Percentiles rank a stretch among this genome's conserved stretches.
These are phyloP conservation scores for Philaethria dido DNA, from an alignment of 2,888 invertebrate species.

Conservation along the genomic window DNA sequence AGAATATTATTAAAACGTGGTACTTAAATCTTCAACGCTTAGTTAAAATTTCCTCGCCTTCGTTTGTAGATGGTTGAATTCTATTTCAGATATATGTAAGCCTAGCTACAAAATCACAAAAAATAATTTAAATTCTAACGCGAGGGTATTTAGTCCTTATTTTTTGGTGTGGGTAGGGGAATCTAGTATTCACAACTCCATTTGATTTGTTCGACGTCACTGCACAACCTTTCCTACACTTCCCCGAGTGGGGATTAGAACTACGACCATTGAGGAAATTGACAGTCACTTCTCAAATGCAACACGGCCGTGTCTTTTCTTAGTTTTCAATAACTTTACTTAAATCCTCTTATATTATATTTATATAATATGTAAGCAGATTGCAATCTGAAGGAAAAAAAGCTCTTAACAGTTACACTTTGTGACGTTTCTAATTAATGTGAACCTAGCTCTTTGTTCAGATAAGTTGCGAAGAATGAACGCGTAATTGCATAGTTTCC, in stretches of 20 bases:
- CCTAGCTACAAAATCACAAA: too few species aligned
- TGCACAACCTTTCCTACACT: too few species aligned
- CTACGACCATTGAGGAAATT: too few species aligned
- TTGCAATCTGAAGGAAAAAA: neutral
- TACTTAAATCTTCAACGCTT: constrained; percentile 18
- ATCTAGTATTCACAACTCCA: too few species aligned
- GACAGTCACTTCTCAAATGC: too few species aligned
- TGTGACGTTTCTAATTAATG: constrained; percentile 10
- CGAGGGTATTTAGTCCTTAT: too few species aligned
- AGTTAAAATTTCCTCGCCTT: constrained; percentile 21
- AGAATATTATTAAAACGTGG: constrained; percentile 10
- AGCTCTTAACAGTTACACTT: neutral
- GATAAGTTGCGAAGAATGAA: constrained; percentile 20
- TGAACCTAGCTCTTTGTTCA: constrained; percentile 13
- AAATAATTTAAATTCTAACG: too few species aligned
- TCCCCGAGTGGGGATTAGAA: too few species aligned
- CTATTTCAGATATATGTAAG: constrained; percentile 13
- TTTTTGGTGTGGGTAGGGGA: too few species aligned
- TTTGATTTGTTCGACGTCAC: too few species aligned
- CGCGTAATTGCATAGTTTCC: constrained; percentile 24
- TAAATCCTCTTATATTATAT: neutral
- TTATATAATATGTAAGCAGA: neutral
- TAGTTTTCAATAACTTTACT: too few species aligned
- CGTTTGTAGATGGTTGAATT: constrained; percentile 21
- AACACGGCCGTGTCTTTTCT: neutral